These are phyloP conservation scores for Drosophila neonasuta DNA, from an alignment of 2,888 invertebrate species.

Conservation along the genomic window DNA sequence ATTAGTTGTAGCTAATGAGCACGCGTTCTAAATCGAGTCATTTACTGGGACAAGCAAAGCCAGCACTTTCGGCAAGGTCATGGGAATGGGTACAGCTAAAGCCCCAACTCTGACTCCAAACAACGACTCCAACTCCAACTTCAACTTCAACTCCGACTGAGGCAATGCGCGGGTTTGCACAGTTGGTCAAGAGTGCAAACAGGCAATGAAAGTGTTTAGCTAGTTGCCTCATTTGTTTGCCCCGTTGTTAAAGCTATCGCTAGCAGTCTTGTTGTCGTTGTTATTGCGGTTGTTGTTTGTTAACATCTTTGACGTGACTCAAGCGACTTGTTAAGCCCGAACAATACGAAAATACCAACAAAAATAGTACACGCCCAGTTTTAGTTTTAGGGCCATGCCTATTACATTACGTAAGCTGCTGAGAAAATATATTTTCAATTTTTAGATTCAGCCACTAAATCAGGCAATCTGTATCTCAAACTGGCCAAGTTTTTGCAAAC, in stretches of 20 bases:
- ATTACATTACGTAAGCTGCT: constrained; percentile 52
- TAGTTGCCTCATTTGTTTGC: constrained; percentile 61
- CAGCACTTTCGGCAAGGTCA: constrained; percentile 58
- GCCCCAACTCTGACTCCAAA: constrained; percentile 14
- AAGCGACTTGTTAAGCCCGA: constrained; percentile 38
- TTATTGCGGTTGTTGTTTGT: constrained; percentile 41
- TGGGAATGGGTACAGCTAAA: constrained; percentile 60
- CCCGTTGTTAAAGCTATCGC: constrained; percentile 16
- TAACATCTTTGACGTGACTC: constrained; percentile 59
- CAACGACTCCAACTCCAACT: constrained; percentile 35
- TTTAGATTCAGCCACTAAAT: constrained; percentile 36
- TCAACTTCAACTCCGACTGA: constrained; percentile 37
- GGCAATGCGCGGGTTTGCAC: constrained; percentile 54
- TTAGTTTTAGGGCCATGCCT: constrained; percentile 56
- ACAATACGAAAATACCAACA: constrained; percentile 37
- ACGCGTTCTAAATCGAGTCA: constrained; percentile 58
- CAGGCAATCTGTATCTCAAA: not conserved
- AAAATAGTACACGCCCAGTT: constrained; percentile 47
- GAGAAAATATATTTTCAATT: constrained; percentile 15
- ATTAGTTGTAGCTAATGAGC: constrained; percentile 65
- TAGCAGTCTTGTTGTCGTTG: constrained; percentile 14
- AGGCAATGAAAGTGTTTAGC: constrained; percentile 67
- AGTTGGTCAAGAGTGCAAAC: constrained; percentile 71
- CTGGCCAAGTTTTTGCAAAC: constrained; percentile 37
- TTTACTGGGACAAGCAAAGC: constrained; percentile 28